phyloP scores from a whole-genome alignment of 2,888 invertebrate species.

The Chorisops tibialis region DNA sequence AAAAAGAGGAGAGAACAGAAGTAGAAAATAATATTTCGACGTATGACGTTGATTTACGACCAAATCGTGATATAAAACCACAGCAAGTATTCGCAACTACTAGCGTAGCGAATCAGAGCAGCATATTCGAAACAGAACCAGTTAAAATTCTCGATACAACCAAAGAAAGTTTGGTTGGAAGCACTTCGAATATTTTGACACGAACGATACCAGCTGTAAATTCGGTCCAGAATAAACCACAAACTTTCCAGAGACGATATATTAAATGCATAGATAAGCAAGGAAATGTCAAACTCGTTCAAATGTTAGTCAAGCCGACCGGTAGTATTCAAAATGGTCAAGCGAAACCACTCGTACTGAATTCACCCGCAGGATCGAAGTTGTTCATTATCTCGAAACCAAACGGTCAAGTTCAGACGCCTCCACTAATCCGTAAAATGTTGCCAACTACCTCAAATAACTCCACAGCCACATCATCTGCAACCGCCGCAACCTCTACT shows the following conservation, averaged over 20 bases:
- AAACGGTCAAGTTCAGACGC: neutral
- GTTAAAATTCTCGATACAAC: no score
- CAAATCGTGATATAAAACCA: no score
- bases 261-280: constrained; percentile 41
- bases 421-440: constrained; percentile 1
- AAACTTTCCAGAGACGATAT: constrained; percentile 39
- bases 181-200: no score
- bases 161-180: no score
- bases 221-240: constrained; percentile 18
- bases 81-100: no score
- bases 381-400: constrained; percentile 1
- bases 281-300: constrained; percentile 41
- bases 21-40: no score
- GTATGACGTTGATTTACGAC: no score
- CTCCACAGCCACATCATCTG: neutral
- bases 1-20: no score
- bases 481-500: neutral
- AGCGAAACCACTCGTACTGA: neutral
- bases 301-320: constrained; percentile 37
- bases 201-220: neutral
- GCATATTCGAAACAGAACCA: no score
- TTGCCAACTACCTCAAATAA: neutral
- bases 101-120: no score
- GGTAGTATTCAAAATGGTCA: neutral
- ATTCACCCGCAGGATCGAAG: neutral